Evolutionary conservation across 2,888 invertebrate genomes (phyloP).

Genomic region (Yponomeuta evonymella): DNA sequence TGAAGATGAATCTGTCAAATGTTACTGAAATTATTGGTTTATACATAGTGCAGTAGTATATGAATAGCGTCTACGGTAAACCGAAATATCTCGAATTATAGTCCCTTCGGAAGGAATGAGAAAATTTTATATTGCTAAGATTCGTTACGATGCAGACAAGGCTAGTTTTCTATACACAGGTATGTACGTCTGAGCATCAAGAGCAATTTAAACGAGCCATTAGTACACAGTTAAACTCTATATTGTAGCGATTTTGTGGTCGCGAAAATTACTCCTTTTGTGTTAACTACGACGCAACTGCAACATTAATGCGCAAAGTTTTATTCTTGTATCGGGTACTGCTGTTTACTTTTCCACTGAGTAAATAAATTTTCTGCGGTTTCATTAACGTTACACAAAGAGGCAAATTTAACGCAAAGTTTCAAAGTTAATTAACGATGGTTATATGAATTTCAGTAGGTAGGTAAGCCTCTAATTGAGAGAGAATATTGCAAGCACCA

Average conservation of each 20-base stretch:
- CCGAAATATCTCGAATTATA: too few species aligned
- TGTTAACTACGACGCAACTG: background rate
- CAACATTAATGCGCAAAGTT: background rate
- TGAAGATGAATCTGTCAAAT: too few species aligned
- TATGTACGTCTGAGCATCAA: background rate
- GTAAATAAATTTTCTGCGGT: background rate
- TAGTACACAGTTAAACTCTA: slow-evolving; percentile 16
- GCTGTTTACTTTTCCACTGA: background rate
- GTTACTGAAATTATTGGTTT: too few species aligned
- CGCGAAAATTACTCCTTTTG: slow-evolving; percentile 7
- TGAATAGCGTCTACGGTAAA: too few species aligned
- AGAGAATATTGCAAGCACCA: too few species aligned
- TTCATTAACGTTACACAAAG: background rate
- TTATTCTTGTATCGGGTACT: background rate
- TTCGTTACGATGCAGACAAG: too few species aligned
- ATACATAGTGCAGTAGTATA: too few species aligned
- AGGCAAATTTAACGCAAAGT: background rate
- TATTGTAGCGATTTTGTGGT: background rate
- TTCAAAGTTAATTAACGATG: background rate
- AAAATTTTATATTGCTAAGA: too few species aligned
- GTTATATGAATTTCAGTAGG: background rate
- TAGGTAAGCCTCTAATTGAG: too few species aligned
- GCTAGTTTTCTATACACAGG: background rate
- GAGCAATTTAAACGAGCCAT: slow-evolving; percentile 7
- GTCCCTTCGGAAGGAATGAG: too few species aligned